phyloP scores from a whole-genome alignment of 2,797 vertebrate species.

The Rhynchonycteris naso region DNA sequence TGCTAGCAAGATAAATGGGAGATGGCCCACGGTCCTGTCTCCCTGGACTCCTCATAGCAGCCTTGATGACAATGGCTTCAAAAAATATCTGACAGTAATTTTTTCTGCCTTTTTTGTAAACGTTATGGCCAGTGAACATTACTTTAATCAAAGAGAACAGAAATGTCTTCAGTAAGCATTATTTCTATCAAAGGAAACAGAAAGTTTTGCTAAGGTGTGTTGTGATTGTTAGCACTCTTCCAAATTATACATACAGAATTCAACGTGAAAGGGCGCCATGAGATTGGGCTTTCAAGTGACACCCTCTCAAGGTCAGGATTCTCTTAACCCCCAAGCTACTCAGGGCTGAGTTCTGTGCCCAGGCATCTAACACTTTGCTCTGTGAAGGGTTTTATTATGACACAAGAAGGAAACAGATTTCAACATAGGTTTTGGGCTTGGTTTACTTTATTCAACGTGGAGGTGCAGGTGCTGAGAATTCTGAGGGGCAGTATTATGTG shows the following conservation, averaged over 20 bases:
- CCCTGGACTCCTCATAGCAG: accelerated
- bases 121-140: background rate
- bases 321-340: accelerated
- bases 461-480: no score
- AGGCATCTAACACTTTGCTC: accelerated
- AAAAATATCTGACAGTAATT: accelerated
- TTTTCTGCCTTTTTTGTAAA: accelerated
- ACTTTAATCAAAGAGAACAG: no score
- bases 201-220: accelerated
- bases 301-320: accelerated
- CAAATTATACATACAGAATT: accelerated
- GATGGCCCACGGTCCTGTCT: accelerated
- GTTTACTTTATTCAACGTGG: accelerated
- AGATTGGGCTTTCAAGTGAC: accelerated
- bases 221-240: accelerated
- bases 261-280: accelerated
- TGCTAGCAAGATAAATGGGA: slow-evolving; percentile 93
- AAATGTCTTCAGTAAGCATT: accelerated
- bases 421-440: accelerated
- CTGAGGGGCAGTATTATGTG: no score
- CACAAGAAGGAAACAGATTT: background rate
- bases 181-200: accelerated
- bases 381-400: background rate
- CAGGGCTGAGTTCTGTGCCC: accelerated
- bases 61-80: accelerated